Conservation (phyloP, 2,797 vertebrate species). For the Borostomias antarcticus region DNA sequence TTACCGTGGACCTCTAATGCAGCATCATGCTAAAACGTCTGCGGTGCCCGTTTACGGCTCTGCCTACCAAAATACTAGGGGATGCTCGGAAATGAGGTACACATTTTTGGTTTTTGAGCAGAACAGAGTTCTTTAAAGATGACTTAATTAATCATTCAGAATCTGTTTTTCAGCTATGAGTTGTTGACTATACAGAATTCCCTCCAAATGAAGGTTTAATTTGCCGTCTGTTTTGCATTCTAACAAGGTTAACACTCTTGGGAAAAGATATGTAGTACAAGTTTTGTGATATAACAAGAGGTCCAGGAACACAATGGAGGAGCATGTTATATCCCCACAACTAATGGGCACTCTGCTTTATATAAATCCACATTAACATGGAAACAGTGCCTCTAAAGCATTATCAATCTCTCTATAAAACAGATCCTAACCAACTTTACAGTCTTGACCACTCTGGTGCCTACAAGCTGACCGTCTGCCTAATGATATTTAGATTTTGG, state of each 20-base stretch:
- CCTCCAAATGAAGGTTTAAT: no score
- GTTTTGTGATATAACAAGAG: constrained; percentile 5
- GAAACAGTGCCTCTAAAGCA: neutral
- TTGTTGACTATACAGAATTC: no score
- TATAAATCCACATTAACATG: neutral
- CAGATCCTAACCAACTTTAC: neutral
- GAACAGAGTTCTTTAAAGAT: no score
- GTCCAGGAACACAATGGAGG: neutral
- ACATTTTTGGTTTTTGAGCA: no score
- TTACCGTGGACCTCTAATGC: constrained; percentile 36
- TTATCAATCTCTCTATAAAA: neutral
- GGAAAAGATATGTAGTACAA: neutral
- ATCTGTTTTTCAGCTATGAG: neutral
- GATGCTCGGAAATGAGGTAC: neutral
- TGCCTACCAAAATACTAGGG: neutral
- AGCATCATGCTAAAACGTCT: constrained; percentile 30
- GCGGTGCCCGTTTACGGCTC: constrained; percentile 4
- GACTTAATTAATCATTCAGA: no score
- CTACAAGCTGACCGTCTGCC: neutral
- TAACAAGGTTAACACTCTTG: neutral
- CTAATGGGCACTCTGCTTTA: neutral
- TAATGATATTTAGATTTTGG: constrained; percentile 19
- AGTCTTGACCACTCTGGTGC: constrained; percentile 8
- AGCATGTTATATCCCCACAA: neutral
- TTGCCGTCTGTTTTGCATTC: neutral